Conservation (phyloP, 1,140 invertebrate species). For the Uloborus diversus region DNA sequence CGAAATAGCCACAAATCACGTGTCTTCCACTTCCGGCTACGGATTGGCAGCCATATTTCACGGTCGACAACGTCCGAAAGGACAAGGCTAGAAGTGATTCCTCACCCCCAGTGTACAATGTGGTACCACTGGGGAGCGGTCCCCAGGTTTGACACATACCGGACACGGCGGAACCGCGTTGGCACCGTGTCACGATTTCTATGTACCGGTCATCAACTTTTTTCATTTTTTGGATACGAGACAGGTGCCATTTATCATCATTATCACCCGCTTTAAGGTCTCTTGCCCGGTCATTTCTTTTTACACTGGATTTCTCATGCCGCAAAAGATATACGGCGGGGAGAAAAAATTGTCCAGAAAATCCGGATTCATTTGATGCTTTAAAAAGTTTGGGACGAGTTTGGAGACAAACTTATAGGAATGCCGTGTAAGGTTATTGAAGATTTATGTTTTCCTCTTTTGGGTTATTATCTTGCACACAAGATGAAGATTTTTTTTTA, state of each 20-base stretch:
- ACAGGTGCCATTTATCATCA: constrained; percentile 45
- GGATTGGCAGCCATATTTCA: constrained; percentile 52
- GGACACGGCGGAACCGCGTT: constrained; percentile 31
- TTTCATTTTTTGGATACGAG: neutral
- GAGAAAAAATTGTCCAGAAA: too few relatives aligned
- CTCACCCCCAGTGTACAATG: constrained; percentile 33
- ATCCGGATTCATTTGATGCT: too few relatives aligned
- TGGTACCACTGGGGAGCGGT: neutral
- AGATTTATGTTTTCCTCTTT: too few relatives aligned
- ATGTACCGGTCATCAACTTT: neutral
- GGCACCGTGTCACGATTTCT: constrained; percentile 8
- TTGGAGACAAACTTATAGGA: too few relatives aligned
- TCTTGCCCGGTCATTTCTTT: constrained; percentile 28
- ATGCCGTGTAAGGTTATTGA: too few relatives aligned
- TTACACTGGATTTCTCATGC: too few relatives aligned
- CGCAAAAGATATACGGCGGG: too few relatives aligned
- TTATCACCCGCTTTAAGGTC: constrained; percentile 39
- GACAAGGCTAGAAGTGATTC: neutral
- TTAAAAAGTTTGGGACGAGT: too few relatives aligned
- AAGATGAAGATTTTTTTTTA: too few relatives aligned
- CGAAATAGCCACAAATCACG: constrained; percentile 52
- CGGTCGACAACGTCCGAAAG: constrained; percentile 33
- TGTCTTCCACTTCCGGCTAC: constrained; percentile 44
- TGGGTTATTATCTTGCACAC: too few relatives aligned
- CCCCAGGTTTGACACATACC: constrained; percentile 24